Conservation (phyloP, 2,888 invertebrate species). For the Penaeus monodon region DNA sequence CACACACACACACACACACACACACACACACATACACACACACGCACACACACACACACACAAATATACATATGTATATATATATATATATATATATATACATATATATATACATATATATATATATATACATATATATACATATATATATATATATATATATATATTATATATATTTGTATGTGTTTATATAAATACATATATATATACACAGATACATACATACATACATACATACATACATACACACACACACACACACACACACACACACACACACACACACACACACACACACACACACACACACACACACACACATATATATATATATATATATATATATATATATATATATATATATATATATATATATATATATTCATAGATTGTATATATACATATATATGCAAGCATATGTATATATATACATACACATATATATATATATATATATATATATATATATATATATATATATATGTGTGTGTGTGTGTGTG, state of each 20-base stretch:
- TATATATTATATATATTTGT: background rate
- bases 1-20: background rate
- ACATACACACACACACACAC: background rate
- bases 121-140: background rate
- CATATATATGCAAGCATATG: background rate
- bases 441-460: background rate
- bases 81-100: background rate
- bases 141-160: background rate
- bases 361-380: slow-evolving; percentile 14
- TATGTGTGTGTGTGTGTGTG: background rate
- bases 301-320: background rate
- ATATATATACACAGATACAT: background rate
- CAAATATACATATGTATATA: background rate
- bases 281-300: slow-evolving; percentile 6
- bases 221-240: background rate
- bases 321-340: slow-evolving; percentile 16
- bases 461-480: background rate
- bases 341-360: slow-evolving; percentile 10
- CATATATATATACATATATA: background rate
- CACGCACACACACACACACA: background rate
- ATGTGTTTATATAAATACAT: background rate
- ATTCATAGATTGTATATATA: background rate
- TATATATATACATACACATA: background rate
- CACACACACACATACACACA: background rate
- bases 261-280: background rate